Evolutionary conservation across 2,113 vertebrate genomes (phyloP).

Genomic region (Mormyrus iriodes): DNA sequence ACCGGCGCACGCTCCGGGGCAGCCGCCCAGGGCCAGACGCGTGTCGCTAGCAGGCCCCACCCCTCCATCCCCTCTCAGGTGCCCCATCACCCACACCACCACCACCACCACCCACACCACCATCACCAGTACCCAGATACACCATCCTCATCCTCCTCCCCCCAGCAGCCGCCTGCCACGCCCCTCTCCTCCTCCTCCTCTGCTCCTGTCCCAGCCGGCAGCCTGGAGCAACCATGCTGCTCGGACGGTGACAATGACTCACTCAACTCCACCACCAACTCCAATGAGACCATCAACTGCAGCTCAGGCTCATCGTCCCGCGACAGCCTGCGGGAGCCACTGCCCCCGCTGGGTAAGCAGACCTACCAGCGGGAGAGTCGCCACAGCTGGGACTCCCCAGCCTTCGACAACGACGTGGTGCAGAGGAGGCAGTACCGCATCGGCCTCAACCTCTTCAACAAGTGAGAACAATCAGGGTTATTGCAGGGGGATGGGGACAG

Average conservation of each 20-base stretch:
- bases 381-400: slow-evolving; percentile 85
- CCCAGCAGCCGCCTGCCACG: slow-evolving; percentile 53
- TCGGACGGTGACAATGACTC: slow-evolving; percentile 87
- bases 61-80: slow-evolving; percentile 50
- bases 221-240: slow-evolving; percentile 55
- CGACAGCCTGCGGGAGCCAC: slow-evolving; percentile 77
- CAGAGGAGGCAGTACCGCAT: slow-evolving; percentile 85
- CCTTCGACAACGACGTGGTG: slow-evolving; percentile 83
- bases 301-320: slow-evolving; percentile 84
- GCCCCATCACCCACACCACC: slow-evolving; percentile 50
- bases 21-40: slow-evolving; percentile 56
- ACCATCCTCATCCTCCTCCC: slow-evolving; percentile 61
- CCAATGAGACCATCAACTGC: slow-evolving; percentile 89
- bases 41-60: slow-evolving; percentile 51
- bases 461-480: slow-evolving; percentile 54
- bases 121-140: slow-evolving; percentile 56
- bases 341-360: slow-evolving; percentile 65
- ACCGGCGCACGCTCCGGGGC: slow-evolving; percentile 47
- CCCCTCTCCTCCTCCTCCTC: slow-evolving; percentile 60
- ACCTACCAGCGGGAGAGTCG: slow-evolving; percentile 83
- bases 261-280: slow-evolving; percentile 84
- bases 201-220: slow-evolving; percentile 50
- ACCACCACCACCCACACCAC: slow-evolving; percentile 62
- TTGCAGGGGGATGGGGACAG: neutral
- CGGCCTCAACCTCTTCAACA: slow-evolving; percentile 89